Percentiles rank a stretch among this genome's conserved stretches.
Conservation (phyloP, 2,888 invertebrate genomes). For the Crepidodera aurea region DNA sequence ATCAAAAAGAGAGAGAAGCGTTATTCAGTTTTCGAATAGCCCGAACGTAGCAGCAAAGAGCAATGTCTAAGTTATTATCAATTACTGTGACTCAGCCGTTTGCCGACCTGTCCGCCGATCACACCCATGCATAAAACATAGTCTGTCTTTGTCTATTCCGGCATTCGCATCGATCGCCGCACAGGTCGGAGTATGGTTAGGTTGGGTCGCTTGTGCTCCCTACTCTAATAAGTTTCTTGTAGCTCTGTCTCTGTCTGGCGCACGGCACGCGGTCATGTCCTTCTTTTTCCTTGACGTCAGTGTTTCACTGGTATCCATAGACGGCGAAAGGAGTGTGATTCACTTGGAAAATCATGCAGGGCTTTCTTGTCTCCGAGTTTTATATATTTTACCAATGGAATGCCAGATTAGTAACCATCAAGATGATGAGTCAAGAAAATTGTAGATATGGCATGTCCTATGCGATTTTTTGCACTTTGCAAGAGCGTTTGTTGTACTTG, state of each 20-base stretch:
- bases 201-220: conserved; percentile 57
- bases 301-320: conserved; percentile 54
- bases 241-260: conserved; percentile 47
- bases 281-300: conserved; percentile 61
- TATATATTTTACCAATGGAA: conserved; percentile 26
- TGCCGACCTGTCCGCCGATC: conserved; percentile 58
- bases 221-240: conserved; percentile 59
- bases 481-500: neutral
- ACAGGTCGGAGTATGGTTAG: conserved; percentile 55
- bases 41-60: conserved; percentile 52
- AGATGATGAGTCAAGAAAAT: conserved; percentile 27
- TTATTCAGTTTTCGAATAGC: conserved; percentile 48
- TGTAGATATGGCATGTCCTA: conserved; percentile 3
- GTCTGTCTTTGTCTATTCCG: conserved; percentile 62
- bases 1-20: conserved; percentile 43
- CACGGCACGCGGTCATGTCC: conserved; percentile 32
- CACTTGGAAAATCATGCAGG: conserved; percentile 32
- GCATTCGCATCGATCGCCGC: conserved; percentile 60
- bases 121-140: conserved; percentile 62
- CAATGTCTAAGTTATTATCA: conserved; percentile 63
- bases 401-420: conserved; percentile 32
- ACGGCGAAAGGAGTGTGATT: conserved; percentile 33
- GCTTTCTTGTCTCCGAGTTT: neutral
- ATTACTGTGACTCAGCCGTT: conserved; percentile 64
- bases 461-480: neutral